Evolutionary conservation across 2,113 vertebrate genomes (phyloP).

Genomic region (Pseudorasbora parva): DNA sequence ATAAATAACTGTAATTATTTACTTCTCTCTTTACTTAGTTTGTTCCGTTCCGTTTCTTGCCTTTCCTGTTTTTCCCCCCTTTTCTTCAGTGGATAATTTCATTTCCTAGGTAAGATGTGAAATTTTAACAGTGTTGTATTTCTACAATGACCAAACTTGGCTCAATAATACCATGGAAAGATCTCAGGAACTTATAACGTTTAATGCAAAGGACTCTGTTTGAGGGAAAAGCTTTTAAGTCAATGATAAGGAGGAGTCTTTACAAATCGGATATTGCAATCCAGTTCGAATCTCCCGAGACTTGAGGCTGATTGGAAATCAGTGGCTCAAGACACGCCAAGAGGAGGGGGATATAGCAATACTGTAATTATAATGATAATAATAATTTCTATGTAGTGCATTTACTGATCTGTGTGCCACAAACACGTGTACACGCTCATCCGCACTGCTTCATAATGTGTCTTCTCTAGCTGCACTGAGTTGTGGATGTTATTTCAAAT

Average conservation of each 20-base stretch:
- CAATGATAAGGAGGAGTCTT: conserved; percentile 1
- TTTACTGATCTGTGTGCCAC: conserved; percentile 54
- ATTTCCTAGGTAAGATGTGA: conserved; percentile 48
- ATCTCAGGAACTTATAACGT: conserved; percentile 67
- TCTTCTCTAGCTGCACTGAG: conserved; percentile 73
- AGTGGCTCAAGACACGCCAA: conserved; percentile 49
- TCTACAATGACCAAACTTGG: conserved; percentile 69
- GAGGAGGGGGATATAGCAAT: conserved; percentile 73
- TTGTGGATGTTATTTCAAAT: conserved; percentile 63
- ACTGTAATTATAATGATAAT: conserved; percentile 63
- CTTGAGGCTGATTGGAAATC: conserved; percentile 34
- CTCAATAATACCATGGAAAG: conserved; percentile 56
- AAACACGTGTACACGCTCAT: conserved; percentile 44
- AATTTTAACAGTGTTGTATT: conserved; percentile 59
- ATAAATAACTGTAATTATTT: conserved; percentile 65
- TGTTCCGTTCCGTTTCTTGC: conserved; percentile 57
- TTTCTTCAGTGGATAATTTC: conserved; percentile 58
- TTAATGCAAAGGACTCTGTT: conserved; percentile 57
- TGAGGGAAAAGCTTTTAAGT: conserved; percentile 32
- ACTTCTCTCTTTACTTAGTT: conserved; percentile 56
- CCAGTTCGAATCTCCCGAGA: conserved; percentile 45
- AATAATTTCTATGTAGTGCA: conserved; percentile 64
- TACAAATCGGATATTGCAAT: conserved; percentile 41
- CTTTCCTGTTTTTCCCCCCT: conserved; percentile 51
- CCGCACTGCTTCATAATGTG: conserved; percentile 63